Base-by-base conservation (phyloP, 1,140 invertebrate species). In the Andrena cerasifolii region DNA sequence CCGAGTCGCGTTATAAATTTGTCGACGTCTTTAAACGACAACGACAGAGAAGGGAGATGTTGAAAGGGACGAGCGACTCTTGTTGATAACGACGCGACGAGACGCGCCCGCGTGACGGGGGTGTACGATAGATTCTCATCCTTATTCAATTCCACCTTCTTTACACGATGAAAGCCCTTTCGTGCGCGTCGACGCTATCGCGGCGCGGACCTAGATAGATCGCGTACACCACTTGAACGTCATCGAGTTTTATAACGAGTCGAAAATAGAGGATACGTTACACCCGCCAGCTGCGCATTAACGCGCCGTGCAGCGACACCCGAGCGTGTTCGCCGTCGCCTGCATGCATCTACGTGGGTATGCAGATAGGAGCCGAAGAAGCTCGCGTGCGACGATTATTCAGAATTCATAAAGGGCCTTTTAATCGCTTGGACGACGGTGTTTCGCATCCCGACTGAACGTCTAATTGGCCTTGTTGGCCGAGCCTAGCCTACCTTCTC, bases 401-500 rank as follows among this genome's bases (percentile, higher is more conserved):
- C 56, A 66, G 75, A 76, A 82, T 80, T 79, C 79, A 80, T 82
- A 61, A 62, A 53, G 36, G 49, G 43, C 75, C 31, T 65, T 61
- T 26, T 65, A 53, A 21, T 59, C 53, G 47, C 59, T 63, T 47
- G 51, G 36, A 3, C 36, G 10, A 3, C 31, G 16, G 26, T 28
- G 26, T 49, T 33, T 76, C 43, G 61, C 43, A 28, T 70, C 54
- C n/a, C n/a, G n/a, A n/a, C n/a, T n/a, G 33, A n/a, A 59, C 26
- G 58, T 75, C 54, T 70, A 80, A 80, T 80, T 80, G 73, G 33
- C 33, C 36, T 56, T 31, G 45, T 56, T 12, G 45, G 7, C 31
- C 36, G n/a, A 24, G 58, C 0, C n/a, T 10, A 3, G 10, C 53
- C 18, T n/a, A 21, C 40, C 24, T 49, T 65, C 31, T 65, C 45